Conservation (phyloP, 2,113 vertebrate genomes). For the Vombatus ursinus region DNA sequence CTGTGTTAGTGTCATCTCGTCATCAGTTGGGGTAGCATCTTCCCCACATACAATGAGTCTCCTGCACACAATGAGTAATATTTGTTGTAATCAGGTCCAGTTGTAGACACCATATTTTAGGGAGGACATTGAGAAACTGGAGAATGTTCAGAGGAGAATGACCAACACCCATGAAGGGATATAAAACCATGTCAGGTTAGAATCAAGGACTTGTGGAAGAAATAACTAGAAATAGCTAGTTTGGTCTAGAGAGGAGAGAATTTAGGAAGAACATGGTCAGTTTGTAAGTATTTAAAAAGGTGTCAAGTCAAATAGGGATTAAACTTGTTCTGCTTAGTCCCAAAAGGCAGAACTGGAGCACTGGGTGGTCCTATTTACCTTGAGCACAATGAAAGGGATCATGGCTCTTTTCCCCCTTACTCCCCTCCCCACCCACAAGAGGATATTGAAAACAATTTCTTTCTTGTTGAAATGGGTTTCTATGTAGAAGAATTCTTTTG, state of each 20-base stretch:
- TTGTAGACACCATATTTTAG: not conserved
- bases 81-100: not conserved
- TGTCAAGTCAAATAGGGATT: not conserved
- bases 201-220: not conserved
- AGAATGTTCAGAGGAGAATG: not conserved
- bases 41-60: not conserved
- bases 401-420: not conserved
- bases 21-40: not conserved
- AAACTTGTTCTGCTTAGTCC: not conserved
- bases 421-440: not conserved
- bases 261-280: not conserved
- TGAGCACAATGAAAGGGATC: not conserved
- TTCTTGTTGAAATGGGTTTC: not conserved
- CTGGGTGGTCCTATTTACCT: not conserved
- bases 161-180: not conserved
- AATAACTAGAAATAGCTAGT: not conserved
- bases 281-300: not conserved
- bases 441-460: not conserved
- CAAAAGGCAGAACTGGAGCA: not conserved
- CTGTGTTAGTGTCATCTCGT: not conserved
- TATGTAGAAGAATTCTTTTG: not conserved
- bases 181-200: not conserved
- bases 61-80: not conserved
- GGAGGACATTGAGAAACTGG: not conserved
- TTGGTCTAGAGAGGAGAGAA: not conserved